Evolutionary conservation across 2,888 invertebrate species (phyloP).

Genomic region (Aleiodes alternator): DNA sequence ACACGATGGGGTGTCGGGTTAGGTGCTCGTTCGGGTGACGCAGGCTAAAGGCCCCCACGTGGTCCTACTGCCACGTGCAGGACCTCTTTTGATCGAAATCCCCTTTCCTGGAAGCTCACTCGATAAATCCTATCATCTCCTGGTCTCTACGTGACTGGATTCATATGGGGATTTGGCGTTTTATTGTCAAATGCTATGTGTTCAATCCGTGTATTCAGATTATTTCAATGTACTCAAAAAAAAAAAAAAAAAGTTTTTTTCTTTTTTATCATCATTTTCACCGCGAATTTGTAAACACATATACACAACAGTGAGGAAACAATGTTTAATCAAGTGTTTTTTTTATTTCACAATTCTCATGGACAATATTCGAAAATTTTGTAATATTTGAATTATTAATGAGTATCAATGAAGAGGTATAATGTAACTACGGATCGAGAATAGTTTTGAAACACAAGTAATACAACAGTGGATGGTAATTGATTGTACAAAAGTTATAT

Average conservation of each 20-base stretch:
- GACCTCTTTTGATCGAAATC: conserved; percentile 59
- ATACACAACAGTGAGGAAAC: too few relatives aligned
- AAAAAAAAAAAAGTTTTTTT: background rate
- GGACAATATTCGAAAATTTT: too few relatives aligned
- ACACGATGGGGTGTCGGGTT: conserved; percentile 69
- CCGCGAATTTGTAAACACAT: background rate
- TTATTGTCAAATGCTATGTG: background rate
- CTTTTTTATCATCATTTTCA: background rate
- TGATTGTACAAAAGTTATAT: background rate
- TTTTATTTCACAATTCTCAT: too few relatives aligned
- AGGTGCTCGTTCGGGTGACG: conserved; percentile 66
- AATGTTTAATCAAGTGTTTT: too few relatives aligned
- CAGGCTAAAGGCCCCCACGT: conserved; percentile 72
- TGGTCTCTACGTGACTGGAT: conserved; percentile 26
- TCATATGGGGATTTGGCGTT: conserved; percentile 19
- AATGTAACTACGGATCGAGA: background rate
- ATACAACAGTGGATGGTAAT: background rate
- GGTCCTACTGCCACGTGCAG: conserved; percentile 75
- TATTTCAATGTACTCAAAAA: background rate
- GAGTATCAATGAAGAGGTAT: background rate
- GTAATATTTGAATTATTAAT: background rate
- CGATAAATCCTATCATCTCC: background rate
- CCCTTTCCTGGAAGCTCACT: conserved; percentile 14
- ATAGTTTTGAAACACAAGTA: background rate
- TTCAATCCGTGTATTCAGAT: conserved; percentile 5